Base-by-base conservation (phyloP, 2,888 invertebrate genomes). In the Nephrotoma guestfalica region DNA sequence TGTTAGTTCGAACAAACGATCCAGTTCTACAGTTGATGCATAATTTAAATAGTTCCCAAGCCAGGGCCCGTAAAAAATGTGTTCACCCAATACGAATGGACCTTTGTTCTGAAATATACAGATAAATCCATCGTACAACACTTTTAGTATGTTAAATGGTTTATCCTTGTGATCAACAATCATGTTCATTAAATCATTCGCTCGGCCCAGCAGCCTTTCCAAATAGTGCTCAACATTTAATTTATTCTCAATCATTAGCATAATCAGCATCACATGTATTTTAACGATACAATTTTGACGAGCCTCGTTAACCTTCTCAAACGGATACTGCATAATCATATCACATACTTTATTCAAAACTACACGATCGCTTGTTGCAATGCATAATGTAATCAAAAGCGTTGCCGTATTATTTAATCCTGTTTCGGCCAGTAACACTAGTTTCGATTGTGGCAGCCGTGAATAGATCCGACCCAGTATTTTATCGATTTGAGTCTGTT, bases 401-500 rank as follows among this genome's bases (percentile, higher is more conserved):
- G 86, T 83, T 18, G 42, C n/a, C 5, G 11, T 85, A 85, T 40
- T 86, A 88, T 93, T 93, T 45, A 94, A 90, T 1, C 94, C 94
- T 41, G 90, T 91, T 88, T 93, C 93, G 41, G 92, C 92, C 11
- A 94, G 91, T 6, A 93, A 92, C 86, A 92, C 89, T 86, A 94
- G 90, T 90, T 94, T 94, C 86, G 92, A 91, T n/a, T 92, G 90
- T 13, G 93, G 92, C 87, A 94, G 93, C 89, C 94, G 94, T 0
- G 93, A 93, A 88, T 92, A 93, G 87, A 94, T 92, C 86, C 94
- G 91, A 0, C 94, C 93, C 88, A 93, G 90, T 11, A 94, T 90
- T 89, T 93, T 92, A 86, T 91, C 90, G 0, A 89, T 89, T 88
- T 91, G 91, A 87, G 88, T 88, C 6, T 87, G 87, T 43, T 88